Percentiles rank a stretch among this genome's conserved stretches.
Conservation (phyloP, 2,888 invertebrate genomes). For the Thera obeliscata region DNA sequence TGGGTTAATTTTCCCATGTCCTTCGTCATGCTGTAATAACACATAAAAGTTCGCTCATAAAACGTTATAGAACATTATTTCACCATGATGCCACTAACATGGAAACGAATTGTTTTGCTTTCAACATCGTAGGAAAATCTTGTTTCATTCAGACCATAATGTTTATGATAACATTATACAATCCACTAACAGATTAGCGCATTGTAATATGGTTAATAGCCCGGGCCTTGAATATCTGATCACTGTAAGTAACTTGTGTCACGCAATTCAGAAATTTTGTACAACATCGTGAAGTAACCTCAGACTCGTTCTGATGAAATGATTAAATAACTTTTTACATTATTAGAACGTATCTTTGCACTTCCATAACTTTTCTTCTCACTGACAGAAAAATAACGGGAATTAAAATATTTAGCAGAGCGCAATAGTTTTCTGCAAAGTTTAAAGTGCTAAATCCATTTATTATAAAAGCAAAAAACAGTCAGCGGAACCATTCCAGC, state of each 20-base stretch:
- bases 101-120: slow-evolving; percentile 24
- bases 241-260: slow-evolving; percentile 37
- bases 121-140: slow-evolving; percentile 21
- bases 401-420: not conserved
- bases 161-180: slow-evolving; percentile 34
- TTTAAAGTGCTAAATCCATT: slow-evolving; percentile 14
- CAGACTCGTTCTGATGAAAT: not conserved
- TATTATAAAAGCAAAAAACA: slow-evolving; percentile 10
- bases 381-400: not conserved
- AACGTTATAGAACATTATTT: slow-evolving; percentile 26
- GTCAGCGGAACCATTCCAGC: slow-evolving; percentile 5
- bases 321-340: not conserved
- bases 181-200: slow-evolving; percentile 33
- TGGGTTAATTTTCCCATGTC: slow-evolving; percentile 19
- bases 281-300: slow-evolving; percentile 5
- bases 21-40: slow-evolving; percentile 20
- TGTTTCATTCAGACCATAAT: slow-evolving; percentile 29
- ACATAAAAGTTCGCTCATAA: slow-evolving; percentile 26
- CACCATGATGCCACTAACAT: slow-evolving; percentile 20
- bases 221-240: slow-evolving; percentile 36
- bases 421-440: slow-evolving; percentile 3
- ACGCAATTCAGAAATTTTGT: slow-evolving; percentile 42
- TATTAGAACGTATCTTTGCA: not conserved
- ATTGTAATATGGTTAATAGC: slow-evolving; percentile 35
- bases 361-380: not conserved